Percentiles rank a stretch among this genome's conserved stretches.
Evolutionary conservation across 1,140 invertebrate species (phyloP).

Genomic region (Drosophila parabipectinata): DNA sequence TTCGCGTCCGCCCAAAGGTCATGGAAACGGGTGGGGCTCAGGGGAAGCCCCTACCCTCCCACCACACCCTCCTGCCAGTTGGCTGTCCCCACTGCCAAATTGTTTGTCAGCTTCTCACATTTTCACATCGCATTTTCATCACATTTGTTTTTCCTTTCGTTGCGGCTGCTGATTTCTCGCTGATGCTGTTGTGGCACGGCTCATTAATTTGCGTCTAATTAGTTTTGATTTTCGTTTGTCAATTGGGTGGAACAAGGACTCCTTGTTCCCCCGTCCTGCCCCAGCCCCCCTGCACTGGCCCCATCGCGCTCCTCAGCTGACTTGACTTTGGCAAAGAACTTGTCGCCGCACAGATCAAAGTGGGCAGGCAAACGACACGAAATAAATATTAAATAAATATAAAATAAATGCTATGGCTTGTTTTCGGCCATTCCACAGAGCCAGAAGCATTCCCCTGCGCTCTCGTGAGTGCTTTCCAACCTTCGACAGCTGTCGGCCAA

Average conservation of each 20-base stretch:
- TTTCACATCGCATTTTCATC: conserved; percentile 77
- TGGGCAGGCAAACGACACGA: conserved; percentile 44
- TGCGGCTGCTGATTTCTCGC: conserved; percentile 31
- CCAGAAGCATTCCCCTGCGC: not conserved
- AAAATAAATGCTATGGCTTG: conserved; percentile 43
- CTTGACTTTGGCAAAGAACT: conserved; percentile 82
- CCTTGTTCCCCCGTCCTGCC: not conserved
- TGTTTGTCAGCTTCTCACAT: conserved; percentile 76
- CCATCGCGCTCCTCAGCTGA: conserved; percentile 53
- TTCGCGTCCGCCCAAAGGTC: conserved; percentile 18
- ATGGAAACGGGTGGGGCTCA: conserved; percentile 5
- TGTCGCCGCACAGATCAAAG: conserved; percentile 71
- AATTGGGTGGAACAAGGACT: conserved; percentile 49
- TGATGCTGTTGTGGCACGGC: conserved; percentile 38
- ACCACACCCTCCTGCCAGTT: not conserved
- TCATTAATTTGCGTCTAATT: conserved; percentile 79
- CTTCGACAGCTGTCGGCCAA: conserved; percentile 60
- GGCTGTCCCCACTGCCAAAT: conserved; percentile 68
- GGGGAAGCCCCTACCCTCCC: not conserved
- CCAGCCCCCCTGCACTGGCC: not conserved
- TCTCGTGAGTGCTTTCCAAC: conserved; percentile 13
- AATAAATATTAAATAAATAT: conserved; percentile 61
- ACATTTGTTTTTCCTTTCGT: conserved; percentile 50
- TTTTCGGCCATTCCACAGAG: conserved; percentile 1
- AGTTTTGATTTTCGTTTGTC: conserved; percentile 72